A percentile compares a stretch with the other conserved stretches of the same genome.
Conservation (phyloP, 2,888 invertebrate genomes). For the Pterostichus madidus region DNA sequence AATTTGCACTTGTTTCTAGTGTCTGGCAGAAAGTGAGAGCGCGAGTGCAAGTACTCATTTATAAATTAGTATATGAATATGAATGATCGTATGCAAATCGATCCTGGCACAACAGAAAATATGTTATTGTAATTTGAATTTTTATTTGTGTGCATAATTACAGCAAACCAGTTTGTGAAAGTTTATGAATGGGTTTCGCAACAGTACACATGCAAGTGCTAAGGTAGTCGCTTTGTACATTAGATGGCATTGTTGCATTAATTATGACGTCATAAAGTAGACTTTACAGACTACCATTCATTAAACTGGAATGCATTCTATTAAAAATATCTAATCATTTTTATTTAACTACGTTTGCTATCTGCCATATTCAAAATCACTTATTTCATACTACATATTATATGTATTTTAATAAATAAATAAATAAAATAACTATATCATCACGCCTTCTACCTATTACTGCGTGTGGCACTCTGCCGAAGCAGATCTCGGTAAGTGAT, state of each 20-base stretch:
- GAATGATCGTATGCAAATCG: conserved; percentile 46
- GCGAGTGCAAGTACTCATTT: conserved; percentile 37
- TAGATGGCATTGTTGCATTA: conserved; percentile 59
- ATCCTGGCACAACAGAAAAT: conserved; percentile 39
- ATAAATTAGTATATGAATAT: conserved; percentile 45
- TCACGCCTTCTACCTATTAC: too few relatives aligned
- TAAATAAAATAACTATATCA: too few relatives aligned
- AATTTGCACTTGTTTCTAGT: conserved; percentile 32
- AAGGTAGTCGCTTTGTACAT: conserved; percentile 50
- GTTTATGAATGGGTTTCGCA: conserved; percentile 54
- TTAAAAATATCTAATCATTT: conserved; percentile 11
- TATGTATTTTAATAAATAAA: too few relatives aligned
- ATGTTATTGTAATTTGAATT: conserved; percentile 55
- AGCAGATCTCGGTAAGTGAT: too few relatives aligned
- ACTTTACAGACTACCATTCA: conserved; percentile 45
- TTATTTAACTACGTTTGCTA: neutral
- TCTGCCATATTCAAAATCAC: too few relatives aligned
- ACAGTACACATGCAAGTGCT: conserved; percentile 45
- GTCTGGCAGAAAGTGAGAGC: conserved; percentile 7
- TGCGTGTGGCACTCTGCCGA: too few relatives aligned
- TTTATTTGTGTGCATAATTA: conserved; percentile 44
- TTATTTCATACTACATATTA: too few relatives aligned
- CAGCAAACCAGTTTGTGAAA: conserved; percentile 58
- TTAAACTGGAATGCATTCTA: conserved; percentile 50
- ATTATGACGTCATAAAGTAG: conserved; percentile 57